Evolutionary conservation across 2,888 invertebrate genomes (phyloP).

Genomic region (Eristalis tenax): DNA sequence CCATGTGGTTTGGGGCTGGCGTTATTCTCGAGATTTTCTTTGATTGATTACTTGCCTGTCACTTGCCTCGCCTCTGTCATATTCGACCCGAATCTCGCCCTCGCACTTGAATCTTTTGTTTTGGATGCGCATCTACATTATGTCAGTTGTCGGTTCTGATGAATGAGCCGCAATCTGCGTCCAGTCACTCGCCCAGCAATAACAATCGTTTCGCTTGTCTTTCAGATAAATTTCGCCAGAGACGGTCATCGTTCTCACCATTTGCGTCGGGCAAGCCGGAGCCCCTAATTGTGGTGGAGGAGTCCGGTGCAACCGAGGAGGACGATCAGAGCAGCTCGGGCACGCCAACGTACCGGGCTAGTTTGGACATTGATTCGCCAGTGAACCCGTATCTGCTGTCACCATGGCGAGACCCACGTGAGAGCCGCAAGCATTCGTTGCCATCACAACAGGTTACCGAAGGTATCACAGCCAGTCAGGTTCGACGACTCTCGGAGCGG

Average conservation of each 20-base stretch:
- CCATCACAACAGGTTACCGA: conserved; percentile 92
- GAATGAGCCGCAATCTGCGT: background rate
- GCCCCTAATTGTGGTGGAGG: conserved; percentile 92
- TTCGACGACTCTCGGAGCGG: conserved; percentile 90
- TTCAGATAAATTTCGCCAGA: conserved; percentile 83
- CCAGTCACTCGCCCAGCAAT: background rate
- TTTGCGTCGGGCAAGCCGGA: conserved; percentile 84
- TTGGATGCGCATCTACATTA: background rate
- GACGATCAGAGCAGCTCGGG: conserved; percentile 82
- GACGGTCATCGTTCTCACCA: conserved; percentile 86
- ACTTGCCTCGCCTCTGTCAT: conserved; percentile 5
- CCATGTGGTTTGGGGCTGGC: background rate
- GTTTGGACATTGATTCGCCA: conserved; percentile 89
- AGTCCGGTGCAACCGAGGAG: conserved; percentile 86
- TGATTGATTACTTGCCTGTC: conserved; percentile 52
- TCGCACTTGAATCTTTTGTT: background rate
- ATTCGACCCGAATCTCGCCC: conserved; percentile 9
- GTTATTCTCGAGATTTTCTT: conserved; percentile 16
- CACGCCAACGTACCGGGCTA: conserved; percentile 84
- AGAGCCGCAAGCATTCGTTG: conserved; percentile 90
- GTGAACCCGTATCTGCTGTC: conserved; percentile 91
- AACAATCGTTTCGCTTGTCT: conserved; percentile 13
- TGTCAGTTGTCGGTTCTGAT: conserved; percentile 1
- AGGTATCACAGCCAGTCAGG: conserved; percentile 93
- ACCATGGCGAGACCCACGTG: conserved; percentile 89